Base-by-base conservation (phyloP, 2,113 vertebrate species). In the Chaetorhynchus papuensis region DNA sequence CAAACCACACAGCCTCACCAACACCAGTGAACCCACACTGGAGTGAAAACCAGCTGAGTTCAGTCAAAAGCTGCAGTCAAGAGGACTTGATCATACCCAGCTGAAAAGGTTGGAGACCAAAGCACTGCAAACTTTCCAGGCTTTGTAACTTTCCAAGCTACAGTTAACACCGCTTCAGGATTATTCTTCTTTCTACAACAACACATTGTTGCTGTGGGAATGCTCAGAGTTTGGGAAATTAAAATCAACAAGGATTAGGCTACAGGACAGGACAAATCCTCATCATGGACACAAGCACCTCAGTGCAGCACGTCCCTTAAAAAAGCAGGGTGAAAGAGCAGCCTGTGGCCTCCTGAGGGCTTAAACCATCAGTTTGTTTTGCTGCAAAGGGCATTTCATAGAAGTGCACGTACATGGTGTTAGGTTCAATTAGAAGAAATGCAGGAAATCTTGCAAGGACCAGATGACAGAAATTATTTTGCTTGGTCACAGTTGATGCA, bases 1-100 rank as follows among this genome's bases (percentile, higher is more conserved):
- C 5, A 33, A 59, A 0, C 0, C 5, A 1, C n/a, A 28, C 2
- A 33, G 33, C 49, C 70, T 12, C 44, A 4, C 26, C 78, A 68
- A 4, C 52, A 71, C 42, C 53, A 45, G 7, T 12, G 60, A 70
- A 57, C 63, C 26, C 44, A 30, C 23, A 9, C 5, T 6, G 22
- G 14, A 28, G 39, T 4, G 54, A 44, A 53, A 54, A 68, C 15
- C 75, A 45, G 33, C 41, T 3, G 13, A 64, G 13, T 7, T 49
- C 35, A 74, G 31, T 4, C 11, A 45, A 65, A 81, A 61, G 1
- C 24, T 54, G 16, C 42, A 74, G 15, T 14, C 41, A 54, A 7
- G 0, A 53, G 17, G 33, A n/a, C 5, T 11, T 14, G 17, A 30
- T 47, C n/a, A 27, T 2, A 54, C 4, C 30, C 24, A 28, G 26